Evolutionary conservation across 2,888 invertebrate genomes (phyloP).

Genomic region (Andrena fulva): DNA sequence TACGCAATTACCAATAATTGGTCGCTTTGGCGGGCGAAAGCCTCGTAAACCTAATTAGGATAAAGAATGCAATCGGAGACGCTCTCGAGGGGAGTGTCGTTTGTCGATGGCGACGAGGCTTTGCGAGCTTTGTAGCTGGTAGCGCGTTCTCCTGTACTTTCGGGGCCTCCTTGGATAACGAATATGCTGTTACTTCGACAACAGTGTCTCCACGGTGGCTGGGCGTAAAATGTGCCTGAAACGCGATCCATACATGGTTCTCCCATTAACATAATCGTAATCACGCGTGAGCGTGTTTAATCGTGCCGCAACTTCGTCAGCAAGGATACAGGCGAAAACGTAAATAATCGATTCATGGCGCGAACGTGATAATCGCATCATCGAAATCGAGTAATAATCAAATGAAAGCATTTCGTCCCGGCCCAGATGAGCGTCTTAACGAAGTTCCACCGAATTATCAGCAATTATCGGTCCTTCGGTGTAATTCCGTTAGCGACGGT

Average conservation of each 20-base stretch:
- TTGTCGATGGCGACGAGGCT: constrained; percentile 20
- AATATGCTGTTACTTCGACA: no score
- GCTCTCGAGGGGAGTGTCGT: constrained; percentile 49
- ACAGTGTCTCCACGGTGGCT: no score
- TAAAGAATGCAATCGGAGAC: constrained; percentile 80
- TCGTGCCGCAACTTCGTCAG: constrained; percentile 22
- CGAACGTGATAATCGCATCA: constrained; percentile 78
- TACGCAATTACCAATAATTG: constrained; percentile 85
- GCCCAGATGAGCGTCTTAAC: constrained; percentile 84
- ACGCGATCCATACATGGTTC: no score
- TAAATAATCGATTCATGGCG: constrained; percentile 68
- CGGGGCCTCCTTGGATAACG: not conserved
- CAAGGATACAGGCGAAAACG: constrained; percentile 54
- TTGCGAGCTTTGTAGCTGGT: not conserved
- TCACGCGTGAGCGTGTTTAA: constrained; percentile 2
- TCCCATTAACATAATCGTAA: not conserved
- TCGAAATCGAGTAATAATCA: constrained; percentile 84
- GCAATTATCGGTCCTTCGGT: constrained; percentile 84
- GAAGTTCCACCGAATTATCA: constrained; percentile 84
- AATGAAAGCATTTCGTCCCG: constrained; percentile 83
- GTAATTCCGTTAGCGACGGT: constrained; percentile 82
- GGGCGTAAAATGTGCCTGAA: no score
- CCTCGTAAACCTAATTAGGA: constrained; percentile 82
- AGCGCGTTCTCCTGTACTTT: not conserved
- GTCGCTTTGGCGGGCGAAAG: constrained; percentile 75